Conservation (phyloP, 2,888 invertebrate genomes). For the Drosophila meridiana region DNA sequence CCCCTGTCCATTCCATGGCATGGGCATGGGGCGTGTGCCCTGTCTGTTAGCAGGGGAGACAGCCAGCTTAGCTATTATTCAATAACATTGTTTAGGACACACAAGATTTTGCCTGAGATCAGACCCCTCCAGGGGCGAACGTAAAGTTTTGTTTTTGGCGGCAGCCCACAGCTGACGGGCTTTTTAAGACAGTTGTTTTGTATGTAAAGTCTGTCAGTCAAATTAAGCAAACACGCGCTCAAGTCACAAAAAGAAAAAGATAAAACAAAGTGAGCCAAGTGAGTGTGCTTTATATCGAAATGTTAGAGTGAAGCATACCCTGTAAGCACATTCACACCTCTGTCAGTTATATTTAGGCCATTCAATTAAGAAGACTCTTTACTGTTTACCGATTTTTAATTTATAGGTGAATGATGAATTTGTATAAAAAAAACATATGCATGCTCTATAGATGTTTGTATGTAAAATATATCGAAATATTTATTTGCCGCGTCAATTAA, state of each 20-base stretch:
- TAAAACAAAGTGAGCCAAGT: constrained; percentile 8
- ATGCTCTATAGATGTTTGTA: no score
- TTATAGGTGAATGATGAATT: no score
- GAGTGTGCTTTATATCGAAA: not conserved
- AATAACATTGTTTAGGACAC: not conserved
- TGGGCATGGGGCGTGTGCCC: constrained; percentile 38
- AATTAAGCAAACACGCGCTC: constrained; percentile 39
- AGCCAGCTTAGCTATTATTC: not conserved
- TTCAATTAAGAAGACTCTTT: not conserved
- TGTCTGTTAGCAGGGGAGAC: constrained; percentile 8
- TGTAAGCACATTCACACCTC: not conserved
- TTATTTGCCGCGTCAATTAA: no score
- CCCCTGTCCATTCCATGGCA: constrained; percentile 32
- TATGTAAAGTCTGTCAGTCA: constrained; percentile 20
- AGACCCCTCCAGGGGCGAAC: no score
- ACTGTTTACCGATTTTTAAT: not conserved
- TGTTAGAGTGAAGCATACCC: not conserved
- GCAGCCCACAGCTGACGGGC: not conserved
- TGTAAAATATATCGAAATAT: no score
- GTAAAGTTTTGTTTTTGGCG: no score
- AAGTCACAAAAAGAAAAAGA: constrained; percentile 9
- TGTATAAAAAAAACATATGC: no score
- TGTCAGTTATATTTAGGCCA: not conserved
- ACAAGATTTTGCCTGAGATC: not conserved
- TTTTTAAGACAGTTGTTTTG: constrained; percentile 6